Base-by-base conservation (phyloP, 2,797 vertebrate species). In the Cyprinodon diabolis region DNA sequence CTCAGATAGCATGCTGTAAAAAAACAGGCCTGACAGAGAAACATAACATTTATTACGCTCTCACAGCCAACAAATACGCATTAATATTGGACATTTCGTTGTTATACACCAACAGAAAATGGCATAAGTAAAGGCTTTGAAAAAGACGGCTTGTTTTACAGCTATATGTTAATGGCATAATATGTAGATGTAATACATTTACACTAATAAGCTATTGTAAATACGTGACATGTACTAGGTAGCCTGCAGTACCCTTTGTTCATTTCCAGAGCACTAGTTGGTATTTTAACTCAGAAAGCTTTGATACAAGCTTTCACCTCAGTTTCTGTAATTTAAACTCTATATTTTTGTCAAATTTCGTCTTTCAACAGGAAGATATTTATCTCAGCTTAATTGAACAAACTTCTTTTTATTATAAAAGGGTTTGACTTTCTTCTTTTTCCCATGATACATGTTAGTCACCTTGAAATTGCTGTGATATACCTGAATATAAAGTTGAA, bases 1-100 rank as follows among this genome's bases (percentile, higher is more conserved):
- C 89, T 89, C 83, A 80, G 79, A 81, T 90, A 90, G 87, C 91
- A 92, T 91, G 91, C 90, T 86, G 87, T 79, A 83, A 82, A 47
- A 89, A 82, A 90, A 70, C 58, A 90, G 89, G 89, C 90, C 91
- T 30, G 77, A 72, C 83, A 70, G 14, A 56, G 60, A 62, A 80
- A 62, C 72, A 76, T 48, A 72, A 65, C 73, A 82, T 9, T 48
- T 68, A 62, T 73, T 65, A 66, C 8, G 68, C 67, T 60, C 30
- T 47, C 83, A 19, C 14, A 37, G 73, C 69, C 49, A 56, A 78
- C 71, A 21, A 13, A 47, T 66, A 12, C 73, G 66, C 68, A 62
- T 47, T 47, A 49, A 55, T 69, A 13, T 82, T 71, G 74, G 45
- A 71, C 69, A 57, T 49, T 74, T 72, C 60, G 35, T 74, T 45